phyloP scores from a whole-genome alignment of 2,113 vertebrate genomes.

The Chamaetylas fuelleborni region DNA sequence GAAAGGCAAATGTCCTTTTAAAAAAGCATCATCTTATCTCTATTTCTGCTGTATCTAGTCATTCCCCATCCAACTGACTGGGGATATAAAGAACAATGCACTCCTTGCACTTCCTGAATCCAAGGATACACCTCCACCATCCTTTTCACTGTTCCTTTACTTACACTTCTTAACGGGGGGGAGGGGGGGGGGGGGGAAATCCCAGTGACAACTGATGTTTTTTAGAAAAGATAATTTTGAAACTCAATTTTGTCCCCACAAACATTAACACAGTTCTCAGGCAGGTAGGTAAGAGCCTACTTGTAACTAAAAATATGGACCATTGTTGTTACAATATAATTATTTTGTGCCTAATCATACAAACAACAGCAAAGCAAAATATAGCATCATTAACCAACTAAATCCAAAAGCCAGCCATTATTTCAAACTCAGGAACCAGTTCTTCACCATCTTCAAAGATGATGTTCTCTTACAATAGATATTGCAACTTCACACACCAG shows the following conservation, averaged over 20 bases:
- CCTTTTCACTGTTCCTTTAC: not conserved
- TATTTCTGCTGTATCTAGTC: not conserved
- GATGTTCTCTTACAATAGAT: not conserved
- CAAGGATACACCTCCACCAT: not conserved
- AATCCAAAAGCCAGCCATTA: not conserved
- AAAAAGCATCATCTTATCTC: not conserved
- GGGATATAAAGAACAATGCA: not conserved
- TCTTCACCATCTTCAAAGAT: not conserved
- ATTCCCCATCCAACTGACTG: not conserved
- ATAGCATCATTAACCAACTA: not conserved
- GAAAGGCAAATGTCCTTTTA: not conserved
- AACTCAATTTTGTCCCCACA: not conserved
- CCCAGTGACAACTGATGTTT: not conserved
- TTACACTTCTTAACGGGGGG: not conserved
- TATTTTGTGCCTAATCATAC: not conserved
- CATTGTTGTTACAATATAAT: not conserved
- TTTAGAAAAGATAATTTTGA: not conserved
- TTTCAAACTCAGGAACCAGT: not conserved
- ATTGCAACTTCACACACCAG: not conserved
- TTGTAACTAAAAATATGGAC: not conserved
- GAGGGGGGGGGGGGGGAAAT: fast-evolving
- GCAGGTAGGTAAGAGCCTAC: not conserved
- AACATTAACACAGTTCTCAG: not conserved
- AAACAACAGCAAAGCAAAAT: not conserved
- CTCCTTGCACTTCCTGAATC: not conserved